Evolutionary conservation across 2,113 vertebrate genomes (phyloP).

Genomic region (Phylloscopus whistleri): DNA sequence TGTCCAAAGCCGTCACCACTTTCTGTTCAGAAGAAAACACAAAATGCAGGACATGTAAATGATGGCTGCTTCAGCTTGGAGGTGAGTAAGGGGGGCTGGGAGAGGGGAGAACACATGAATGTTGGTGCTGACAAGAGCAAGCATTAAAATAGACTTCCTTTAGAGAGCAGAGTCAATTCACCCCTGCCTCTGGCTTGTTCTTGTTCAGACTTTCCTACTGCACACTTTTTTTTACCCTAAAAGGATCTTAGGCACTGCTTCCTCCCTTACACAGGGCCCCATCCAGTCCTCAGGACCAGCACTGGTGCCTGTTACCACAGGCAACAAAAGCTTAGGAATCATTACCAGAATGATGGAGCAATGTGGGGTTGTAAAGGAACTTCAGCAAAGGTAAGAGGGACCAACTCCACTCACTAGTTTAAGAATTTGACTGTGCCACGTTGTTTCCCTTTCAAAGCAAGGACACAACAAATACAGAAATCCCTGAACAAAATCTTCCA

Average conservation of each 20-base stretch:
- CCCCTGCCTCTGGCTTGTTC: background rate
- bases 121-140: background rate
- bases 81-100: background rate
- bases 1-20: slow-evolving; percentile 96
- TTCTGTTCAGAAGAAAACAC: slow-evolving; percentile 77
- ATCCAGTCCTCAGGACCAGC: background rate
- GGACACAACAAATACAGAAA: background rate
- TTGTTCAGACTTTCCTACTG: background rate
- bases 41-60: background rate
- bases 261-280: background rate
- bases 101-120: background rate
- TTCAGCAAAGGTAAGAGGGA: background rate
- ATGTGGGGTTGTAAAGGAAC: background rate
- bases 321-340: background rate
- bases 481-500: background rate
- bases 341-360: background rate
- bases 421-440: background rate
- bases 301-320: background rate
- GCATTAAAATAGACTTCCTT: background rate
- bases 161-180: background rate
- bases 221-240: slow-evolving; percentile 10
- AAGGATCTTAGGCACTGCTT: background rate
- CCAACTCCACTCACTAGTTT: background rate
- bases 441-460: background rate
- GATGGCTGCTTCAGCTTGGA: background rate